These are phyloP conservation scores for Chlorospingus flavigularis DNA, from an alignment of 2,797 vertebrate genomes.

Conservation along the genomic window DNA sequence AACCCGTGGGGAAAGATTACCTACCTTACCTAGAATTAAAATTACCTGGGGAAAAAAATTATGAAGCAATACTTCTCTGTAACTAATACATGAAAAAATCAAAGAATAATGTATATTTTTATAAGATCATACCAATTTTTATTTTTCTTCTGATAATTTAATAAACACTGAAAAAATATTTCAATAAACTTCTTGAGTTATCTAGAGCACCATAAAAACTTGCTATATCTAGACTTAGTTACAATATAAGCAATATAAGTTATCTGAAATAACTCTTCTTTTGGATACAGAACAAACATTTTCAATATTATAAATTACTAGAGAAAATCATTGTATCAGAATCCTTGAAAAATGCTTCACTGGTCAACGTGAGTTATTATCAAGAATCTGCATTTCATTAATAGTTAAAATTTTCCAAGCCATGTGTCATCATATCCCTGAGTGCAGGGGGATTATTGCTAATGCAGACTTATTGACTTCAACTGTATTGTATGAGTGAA, in stretches of 20 bases:
- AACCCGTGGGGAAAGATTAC: background rate
- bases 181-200: background rate
- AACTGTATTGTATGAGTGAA: background rate
- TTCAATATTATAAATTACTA: background rate
- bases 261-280: background rate
- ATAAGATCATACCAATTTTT: background rate
- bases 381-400: background rate
- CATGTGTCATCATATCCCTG: background rate
- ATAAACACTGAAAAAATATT: background rate
- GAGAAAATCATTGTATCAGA: background rate
- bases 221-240: background rate
- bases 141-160: background rate
- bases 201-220: background rate
- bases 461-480: background rate
- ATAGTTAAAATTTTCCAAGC: background rate
- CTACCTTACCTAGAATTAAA: background rate
- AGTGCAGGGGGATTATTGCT: background rate
- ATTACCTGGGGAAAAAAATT: background rate
- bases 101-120: background rate
- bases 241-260: background rate
- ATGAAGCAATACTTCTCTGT: background rate
- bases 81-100: background rate
- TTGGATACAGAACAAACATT: background rate
- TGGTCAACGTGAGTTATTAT: rapidly evolving
- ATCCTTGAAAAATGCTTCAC: background rate